These are phyloP conservation scores for Pangasianodon gigas DNA, from an alignment of 2,113 vertebrate genomes.

Conservation along the genomic window DNA sequence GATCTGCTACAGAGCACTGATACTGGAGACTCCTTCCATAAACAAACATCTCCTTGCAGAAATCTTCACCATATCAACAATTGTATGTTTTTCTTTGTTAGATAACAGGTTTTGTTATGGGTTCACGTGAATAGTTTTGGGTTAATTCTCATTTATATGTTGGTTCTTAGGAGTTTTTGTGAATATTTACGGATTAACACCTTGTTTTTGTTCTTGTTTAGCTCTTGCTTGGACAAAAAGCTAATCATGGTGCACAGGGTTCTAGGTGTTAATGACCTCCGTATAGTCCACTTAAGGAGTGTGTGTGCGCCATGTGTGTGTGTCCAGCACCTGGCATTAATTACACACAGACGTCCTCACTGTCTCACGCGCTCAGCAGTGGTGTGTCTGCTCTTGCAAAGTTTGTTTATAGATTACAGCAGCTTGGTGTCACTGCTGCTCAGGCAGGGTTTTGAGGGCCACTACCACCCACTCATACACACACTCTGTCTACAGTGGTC, in stretches of 20 bases:
- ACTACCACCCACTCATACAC: background rate
- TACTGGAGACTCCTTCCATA: background rate
- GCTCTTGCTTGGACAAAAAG: background rate
- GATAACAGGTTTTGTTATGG: too few relatives aligned
- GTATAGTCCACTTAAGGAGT: background rate
- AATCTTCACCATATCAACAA: too few relatives aligned
- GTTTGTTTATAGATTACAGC: background rate
- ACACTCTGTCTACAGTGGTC: too few relatives aligned
- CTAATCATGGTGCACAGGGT: background rate
- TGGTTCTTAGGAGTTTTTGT: background rate
- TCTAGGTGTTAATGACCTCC: background rate
- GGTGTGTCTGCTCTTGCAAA: background rate
- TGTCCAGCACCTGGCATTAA: background rate
- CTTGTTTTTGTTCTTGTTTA: background rate
- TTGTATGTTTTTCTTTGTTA: too few relatives aligned
- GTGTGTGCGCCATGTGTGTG: background rate
- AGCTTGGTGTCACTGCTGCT: background rate
- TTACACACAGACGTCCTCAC: background rate
- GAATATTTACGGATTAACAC: background rate
- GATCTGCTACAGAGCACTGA: background rate
- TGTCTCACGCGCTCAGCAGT: background rate
- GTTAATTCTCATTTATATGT: background rate
- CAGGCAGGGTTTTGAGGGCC: background rate
- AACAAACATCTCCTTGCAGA: background rate
- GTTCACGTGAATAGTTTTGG: too few relatives aligned